phyloP scores from a whole-genome alignment of 2,797 vertebrate species.

The Apodemus agrarius region DNA sequence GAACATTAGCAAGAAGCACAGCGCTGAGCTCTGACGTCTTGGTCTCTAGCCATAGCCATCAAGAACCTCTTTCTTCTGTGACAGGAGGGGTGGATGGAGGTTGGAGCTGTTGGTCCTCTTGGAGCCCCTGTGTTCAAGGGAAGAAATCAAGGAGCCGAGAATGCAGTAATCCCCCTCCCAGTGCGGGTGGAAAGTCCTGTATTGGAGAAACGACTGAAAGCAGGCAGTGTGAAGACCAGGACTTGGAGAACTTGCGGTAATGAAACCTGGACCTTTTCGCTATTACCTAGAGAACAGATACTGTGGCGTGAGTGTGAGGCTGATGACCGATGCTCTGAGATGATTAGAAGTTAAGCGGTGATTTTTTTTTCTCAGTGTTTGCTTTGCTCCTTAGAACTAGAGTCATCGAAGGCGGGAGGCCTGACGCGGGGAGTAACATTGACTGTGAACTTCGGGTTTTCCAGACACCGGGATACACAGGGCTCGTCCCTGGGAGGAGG shows the following conservation, averaged over 20 bases:
- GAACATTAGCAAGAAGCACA: not conserved
- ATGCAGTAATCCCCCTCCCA: constrained; percentile 93
- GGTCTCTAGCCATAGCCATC: not conserved
- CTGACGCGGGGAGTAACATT: not conserved
- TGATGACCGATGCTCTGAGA: accelerated
- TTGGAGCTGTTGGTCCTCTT: constrained; percentile 97
- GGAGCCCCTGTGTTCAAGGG: constrained; percentile 90
- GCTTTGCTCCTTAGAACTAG: not conserved
- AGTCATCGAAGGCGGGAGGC: not conserved
- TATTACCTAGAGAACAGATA: accelerated
- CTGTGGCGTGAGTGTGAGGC: too few relatives aligned
- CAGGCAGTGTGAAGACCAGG: constrained; percentile 89
- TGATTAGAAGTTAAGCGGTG: not conserved
- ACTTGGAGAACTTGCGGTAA: constrained; percentile 92
- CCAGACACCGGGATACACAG: not conserved
- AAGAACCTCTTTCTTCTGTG: constrained; percentile 2
- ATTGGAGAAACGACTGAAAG: constrained; percentile 87
- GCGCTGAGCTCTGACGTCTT: not conserved
- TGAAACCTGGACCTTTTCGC: not conserved
- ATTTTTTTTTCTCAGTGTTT: constrained; percentile 15
- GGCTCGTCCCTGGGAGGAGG: not conserved
- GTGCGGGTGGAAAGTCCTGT: constrained; percentile 89
- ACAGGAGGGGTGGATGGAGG: constrained; percentile 90
- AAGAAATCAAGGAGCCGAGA: constrained; percentile 89
- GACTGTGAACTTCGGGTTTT: not conserved